phyloP scores from a whole-genome alignment of 2,113 vertebrate species.

The Stigmatopora nigra region DNA sequence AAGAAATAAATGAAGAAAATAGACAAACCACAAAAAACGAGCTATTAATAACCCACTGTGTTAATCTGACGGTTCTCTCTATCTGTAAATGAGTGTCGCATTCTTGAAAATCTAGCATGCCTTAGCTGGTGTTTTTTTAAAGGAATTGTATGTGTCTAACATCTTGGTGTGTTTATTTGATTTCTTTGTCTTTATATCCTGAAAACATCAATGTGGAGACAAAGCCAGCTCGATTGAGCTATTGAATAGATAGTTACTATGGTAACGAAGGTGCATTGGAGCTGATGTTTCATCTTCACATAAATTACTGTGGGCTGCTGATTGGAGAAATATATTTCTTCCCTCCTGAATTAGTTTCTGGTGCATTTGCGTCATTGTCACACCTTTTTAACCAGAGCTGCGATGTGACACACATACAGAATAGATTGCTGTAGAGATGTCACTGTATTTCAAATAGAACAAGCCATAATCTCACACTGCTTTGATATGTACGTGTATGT shows the following conservation, averaged over 20 bases:
- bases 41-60: slow-evolving; percentile 19
- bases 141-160: slow-evolving; percentile 58
- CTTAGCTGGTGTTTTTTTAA: slow-evolving; percentile 44
- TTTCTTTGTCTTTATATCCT: slow-evolving; percentile 54
- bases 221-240: slow-evolving; percentile 56
- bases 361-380: slow-evolving; percentile 56
- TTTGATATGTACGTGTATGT: background rate
- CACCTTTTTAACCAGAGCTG: slow-evolving; percentile 46
- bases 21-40: slow-evolving; percentile 5
- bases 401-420: slow-evolving; percentile 60
- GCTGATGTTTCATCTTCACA: slow-evolving; percentile 67
- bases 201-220: slow-evolving; percentile 48
- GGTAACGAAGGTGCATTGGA: slow-evolving; percentile 60
- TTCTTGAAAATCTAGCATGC: slow-evolving; percentile 28
- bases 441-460: slow-evolving; percentile 24
- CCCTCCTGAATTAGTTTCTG: slow-evolving; percentile 52
- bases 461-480: background rate
- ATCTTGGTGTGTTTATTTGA: slow-evolving; percentile 49
- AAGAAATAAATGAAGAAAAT: background rate
- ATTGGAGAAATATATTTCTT: slow-evolving; percentile 43
- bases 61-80: slow-evolving; percentile 14
- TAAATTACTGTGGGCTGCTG: slow-evolving; percentile 56
- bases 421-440: slow-evolving; percentile 30
- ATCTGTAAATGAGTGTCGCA: slow-evolving; percentile 28
- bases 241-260: slow-evolving; percentile 67